A percentile compares a stretch with the other conserved stretches of the same genome.
phyloP scores from a whole-genome alignment of 2,797 vertebrate species.

The Xerus rutilus region DNA sequence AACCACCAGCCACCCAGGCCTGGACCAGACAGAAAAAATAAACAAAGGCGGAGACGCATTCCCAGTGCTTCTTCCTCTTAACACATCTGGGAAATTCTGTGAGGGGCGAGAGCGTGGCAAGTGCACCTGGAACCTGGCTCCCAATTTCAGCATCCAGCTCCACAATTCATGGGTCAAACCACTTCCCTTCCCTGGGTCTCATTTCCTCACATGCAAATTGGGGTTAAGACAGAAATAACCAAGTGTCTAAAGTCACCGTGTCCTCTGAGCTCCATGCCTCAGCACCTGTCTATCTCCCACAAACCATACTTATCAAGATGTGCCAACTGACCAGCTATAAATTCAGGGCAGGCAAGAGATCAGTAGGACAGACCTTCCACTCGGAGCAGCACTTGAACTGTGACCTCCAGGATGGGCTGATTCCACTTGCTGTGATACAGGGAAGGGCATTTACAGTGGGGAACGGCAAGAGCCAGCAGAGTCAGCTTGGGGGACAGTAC shows the following conservation, averaged over 20 bases:
- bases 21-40: slow-evolving; percentile 59
- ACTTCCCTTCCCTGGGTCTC: neutral
- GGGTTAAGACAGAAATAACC: neutral
- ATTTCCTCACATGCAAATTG: neutral
- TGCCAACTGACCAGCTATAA: neutral
- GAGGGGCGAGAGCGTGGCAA: neutral
- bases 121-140: neutral
- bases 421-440: neutral
- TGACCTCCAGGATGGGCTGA: neutral
- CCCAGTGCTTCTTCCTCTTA: neutral
- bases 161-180: neutral
- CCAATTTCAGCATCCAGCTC: neutral
- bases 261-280: neutral
- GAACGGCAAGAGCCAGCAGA: too few relatives aligned
- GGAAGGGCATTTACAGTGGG: neutral
- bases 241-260: neutral
- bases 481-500: neutral
- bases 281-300: neutral
- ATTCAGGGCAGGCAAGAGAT: neutral
- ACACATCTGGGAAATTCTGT: slow-evolving; percentile 38
- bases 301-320: neutral
- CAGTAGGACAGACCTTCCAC: neutral
- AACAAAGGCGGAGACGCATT: slow-evolving; percentile 41
- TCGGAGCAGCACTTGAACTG: neutral
- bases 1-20: neutral